phyloP scores from a whole-genome alignment of 2,888 invertebrate genomes.

The Isoperla grammatica region DNA sequence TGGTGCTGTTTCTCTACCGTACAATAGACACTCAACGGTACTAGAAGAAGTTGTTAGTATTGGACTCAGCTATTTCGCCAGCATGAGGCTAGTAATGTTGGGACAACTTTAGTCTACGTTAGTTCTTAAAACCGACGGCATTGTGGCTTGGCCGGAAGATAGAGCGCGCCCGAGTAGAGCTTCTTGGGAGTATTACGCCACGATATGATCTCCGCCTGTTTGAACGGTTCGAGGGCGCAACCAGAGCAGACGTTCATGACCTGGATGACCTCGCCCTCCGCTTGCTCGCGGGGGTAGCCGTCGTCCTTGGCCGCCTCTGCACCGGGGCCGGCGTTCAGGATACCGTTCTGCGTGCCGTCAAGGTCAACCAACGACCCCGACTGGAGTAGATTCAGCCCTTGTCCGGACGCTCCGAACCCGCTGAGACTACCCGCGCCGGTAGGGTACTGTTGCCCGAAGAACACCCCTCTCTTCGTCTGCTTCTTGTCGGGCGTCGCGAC shows the following conservation, averaged over 20 bases:
- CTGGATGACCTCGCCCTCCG: conserved; percentile 74
- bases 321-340: conserved; percentile 10
- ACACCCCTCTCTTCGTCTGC: conserved; percentile 16
- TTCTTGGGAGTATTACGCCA: conserved; percentile 72
- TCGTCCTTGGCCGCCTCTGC: conserved; percentile 9
- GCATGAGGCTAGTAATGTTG: neutral
- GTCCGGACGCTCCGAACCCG: conserved; percentile 13
- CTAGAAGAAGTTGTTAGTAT: neutral
- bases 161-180: conserved; percentile 65
- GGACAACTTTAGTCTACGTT: neutral
- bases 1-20: too few relatives aligned
- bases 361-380: conserved; percentile 39
- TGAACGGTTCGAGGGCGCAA: conserved; percentile 72
- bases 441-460: conserved; percentile 21
- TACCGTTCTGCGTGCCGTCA: conserved; percentile 12
- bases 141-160: conserved; percentile 58
- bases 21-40: too few relatives aligned
- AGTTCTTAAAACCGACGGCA: conserved; percentile 55
- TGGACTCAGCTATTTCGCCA: too few relatives aligned
- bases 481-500: conserved; percentile 32
- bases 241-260: conserved; percentile 73
- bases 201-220: conserved; percentile 68
- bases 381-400: conserved; percentile 46
- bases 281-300: conserved; percentile 62
- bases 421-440: conserved; percentile 25